Evolutionary conservation across 2,113 vertebrate species (phyloP).

Genomic region (Lagopus muta): DNA sequence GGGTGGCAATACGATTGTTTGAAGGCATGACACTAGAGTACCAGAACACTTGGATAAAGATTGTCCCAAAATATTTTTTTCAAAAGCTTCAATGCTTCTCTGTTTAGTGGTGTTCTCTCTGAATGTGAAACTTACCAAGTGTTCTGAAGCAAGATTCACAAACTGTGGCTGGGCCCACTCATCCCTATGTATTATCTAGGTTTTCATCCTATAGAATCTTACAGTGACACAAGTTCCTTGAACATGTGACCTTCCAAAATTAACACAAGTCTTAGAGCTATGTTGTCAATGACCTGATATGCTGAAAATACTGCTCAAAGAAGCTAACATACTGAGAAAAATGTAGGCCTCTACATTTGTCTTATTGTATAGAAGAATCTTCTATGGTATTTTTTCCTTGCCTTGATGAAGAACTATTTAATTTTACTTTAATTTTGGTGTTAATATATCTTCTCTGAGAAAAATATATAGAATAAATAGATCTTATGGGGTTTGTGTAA

Average conservation of each 20-base stretch:
- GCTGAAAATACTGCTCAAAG: neutral
- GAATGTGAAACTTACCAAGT: accelerated
- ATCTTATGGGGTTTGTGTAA: neutral
- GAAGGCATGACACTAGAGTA: neutral
- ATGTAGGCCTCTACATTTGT: neutral
- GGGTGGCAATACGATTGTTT: neutral
- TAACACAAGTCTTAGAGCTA: neutral
- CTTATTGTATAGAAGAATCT: neutral
- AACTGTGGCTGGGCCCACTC: neutral
- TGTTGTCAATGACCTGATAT: accelerated
- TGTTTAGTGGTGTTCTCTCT: neutral
- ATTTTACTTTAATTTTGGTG: neutral
- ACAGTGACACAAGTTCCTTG: neutral
- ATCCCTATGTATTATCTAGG: neutral
- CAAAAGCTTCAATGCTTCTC: neutral
- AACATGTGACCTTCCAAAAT: neutral
- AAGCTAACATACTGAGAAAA: neutral
- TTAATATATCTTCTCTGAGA: neutral
- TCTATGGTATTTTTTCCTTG: neutral
- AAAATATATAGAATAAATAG: neutral
- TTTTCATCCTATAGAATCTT: neutral
- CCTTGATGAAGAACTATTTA: neutral
- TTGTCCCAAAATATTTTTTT: neutral
- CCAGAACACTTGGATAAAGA: neutral
- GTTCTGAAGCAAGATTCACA: neutral